These are phyloP conservation scores for Nothobranchius kuhntae DNA, from an alignment of 2,113 vertebrate genomes.

Conservation along the genomic window DNA sequence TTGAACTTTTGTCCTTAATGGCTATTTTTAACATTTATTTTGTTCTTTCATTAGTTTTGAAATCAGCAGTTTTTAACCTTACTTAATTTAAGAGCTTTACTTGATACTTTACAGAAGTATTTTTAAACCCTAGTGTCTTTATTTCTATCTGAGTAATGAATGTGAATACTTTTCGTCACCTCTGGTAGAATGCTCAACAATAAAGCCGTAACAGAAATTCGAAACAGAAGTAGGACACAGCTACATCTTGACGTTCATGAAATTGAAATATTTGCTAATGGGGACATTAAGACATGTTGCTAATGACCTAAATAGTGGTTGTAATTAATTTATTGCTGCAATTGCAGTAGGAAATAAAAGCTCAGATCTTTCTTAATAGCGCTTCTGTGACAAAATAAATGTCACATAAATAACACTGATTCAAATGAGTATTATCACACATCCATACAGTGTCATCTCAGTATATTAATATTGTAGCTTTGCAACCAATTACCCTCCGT, in stretches of 20 bases:
- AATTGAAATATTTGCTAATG: constrained; percentile 9
- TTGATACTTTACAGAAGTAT: too few species aligned
- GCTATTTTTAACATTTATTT: too few species aligned
- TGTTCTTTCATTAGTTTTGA: too few species aligned
- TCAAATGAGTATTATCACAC: not conserved
- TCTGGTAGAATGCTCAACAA: not conserved
- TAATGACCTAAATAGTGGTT: not conserved
- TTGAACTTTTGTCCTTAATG: too few species aligned
- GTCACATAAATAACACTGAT: not conserved
- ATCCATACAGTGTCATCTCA: not conserved
- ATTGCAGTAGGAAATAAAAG: not conserved
- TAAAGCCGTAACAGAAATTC: not conserved
- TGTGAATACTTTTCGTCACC: too few species aligned
- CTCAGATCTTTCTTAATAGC: not conserved
- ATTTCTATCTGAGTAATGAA: too few species aligned
- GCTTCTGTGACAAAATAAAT: not conserved
- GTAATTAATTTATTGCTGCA: not conserved
- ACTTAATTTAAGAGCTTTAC: too few species aligned
- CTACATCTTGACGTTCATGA: not conserved
- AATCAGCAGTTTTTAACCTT: too few species aligned
- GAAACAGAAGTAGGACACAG: not conserved
- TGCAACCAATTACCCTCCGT: constrained; percentile 13
- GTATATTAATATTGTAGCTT: not conserved
- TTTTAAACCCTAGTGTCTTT: too few species aligned
- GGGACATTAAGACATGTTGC: not conserved